Percentiles rank a stretch among this genome's conserved stretches.
Evolutionary conservation across 2,888 invertebrate genomes (phyloP).

Genomic region (Leucoptera coffeella): DNA sequence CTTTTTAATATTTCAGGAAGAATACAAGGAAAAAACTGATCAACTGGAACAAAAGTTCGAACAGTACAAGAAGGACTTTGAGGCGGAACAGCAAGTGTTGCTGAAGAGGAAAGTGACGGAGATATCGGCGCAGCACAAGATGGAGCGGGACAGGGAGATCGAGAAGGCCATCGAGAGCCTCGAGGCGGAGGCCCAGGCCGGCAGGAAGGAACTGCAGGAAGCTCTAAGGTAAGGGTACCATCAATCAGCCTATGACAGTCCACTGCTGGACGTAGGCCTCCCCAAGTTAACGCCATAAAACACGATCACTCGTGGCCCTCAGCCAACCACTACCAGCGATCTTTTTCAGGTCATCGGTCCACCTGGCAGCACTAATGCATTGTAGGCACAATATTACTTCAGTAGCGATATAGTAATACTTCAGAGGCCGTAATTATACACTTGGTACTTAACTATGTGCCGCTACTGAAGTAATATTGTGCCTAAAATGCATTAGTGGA

Average conservation of each 20-base stretch:
- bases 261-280: no score
- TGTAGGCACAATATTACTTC: no score
- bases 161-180: conserved; percentile 66
- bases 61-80: conserved; percentile 56
- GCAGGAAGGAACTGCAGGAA: conserved; percentile 56
- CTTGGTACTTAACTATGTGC: background rate
- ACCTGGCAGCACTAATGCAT: no score
- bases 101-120: conserved; percentile 62
- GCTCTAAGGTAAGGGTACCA: conserved; percentile 43
- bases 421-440: no score
- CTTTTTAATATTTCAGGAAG: conserved; percentile 12
- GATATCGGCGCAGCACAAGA: conserved; percentile 63
- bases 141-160: conserved; percentile 73
- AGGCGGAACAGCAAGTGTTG: conserved; percentile 53
- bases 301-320: no score
- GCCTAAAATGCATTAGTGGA: no score
- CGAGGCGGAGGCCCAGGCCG: conserved; percentile 59
- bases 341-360: no score
- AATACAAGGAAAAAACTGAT: conserved; percentile 52
- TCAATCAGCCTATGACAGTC: no score
- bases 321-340: no score
- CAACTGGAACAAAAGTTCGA: conserved; percentile 57
- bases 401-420: no score
- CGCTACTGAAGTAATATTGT: background rate
- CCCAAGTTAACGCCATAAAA: no score